Base-by-base conservation (phyloP, 2,113 vertebrate genomes). In the Carassius auratus region DNA sequence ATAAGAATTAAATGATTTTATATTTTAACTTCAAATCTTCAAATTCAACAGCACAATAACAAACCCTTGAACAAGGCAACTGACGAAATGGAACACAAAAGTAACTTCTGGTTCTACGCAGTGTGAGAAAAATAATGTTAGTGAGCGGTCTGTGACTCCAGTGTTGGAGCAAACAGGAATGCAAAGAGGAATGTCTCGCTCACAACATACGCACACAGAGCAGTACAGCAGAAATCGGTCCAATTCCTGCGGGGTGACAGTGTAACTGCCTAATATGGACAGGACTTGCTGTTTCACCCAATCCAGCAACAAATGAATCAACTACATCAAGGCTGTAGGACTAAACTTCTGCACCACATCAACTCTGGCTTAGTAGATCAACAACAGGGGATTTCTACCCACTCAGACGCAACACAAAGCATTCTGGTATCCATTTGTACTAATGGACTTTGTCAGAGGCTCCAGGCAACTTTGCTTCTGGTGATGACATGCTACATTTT, bases 221-320 rank as follows among this genome's bases (percentile, higher is more conserved):
- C 48, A 7, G 30, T 8, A 30, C 8, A 82, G 69, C 86, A 69
- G 64, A 76, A 84, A 71, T 82, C 23, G 36, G 66, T 73, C 66
- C 1, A 30, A 83, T n/a, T 83, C 19, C 66, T 57, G 30, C 15
- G 50, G 66, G 15, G 48, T 69, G 42, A 82, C 23, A 30, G 17
- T 14, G 26, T 38, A 38, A 71, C 68, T 30, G 3, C 81, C 81
- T 57, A 83, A 83, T 83, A 83, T 83, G 81, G 81, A 57, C 66
- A 55, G 50, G 33, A 17, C 81, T 38, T 38, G 48, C 66, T 73
- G 30, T 73, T 50, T 83, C 81, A 83, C 68, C 81, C 66, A 74
- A 59, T 59, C 81, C 68, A 73, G 66, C 21, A 59, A 48, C 19
- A 57, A 36, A 83, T 52, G 17, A 5, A 81, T 69, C 15, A 81